These are phyloP conservation scores for Turritopsis rubra DNA, from an alignment of 30 jellyfish, hydroid and myxozoan species.

Conservation along the genomic window DNA sequence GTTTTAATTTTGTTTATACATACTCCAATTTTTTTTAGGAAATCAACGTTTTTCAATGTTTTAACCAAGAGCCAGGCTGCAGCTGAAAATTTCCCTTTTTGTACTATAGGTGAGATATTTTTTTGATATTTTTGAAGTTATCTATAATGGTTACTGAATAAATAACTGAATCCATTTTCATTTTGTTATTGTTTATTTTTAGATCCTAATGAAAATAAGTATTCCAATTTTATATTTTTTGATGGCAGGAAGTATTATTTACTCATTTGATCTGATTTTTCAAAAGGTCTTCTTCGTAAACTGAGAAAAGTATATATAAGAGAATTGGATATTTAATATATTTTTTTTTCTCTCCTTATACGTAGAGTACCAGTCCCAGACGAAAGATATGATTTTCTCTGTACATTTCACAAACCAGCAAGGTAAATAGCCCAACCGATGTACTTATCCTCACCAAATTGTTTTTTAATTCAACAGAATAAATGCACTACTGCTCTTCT, in stretches of 20 bases:
- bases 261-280: not conserved
- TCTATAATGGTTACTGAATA: not conserved
- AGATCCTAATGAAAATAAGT: conserved; percentile 92
- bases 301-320: not conserved
- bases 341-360: not conserved
- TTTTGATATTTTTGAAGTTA: too few relatives aligned
- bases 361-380: conserved; percentile 99
- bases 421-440: conserved; percentile 33
- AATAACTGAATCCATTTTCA: not conserved
- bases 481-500: not conserved
- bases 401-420: conserved; percentile 81
- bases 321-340: not conserved
- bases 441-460: not conserved
- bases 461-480: not conserved
- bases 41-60: conserved; percentile 95
- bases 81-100: conserved; percentile 98
- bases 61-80: conserved; percentile 91
- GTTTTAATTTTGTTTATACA: too few relatives aligned
- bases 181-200: conserved; percentile 20
- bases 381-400: conserved; percentile 82
- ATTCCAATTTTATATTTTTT: conserved; percentile 5
- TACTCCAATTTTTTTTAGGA: conserved; percentile 48
- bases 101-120: conserved; percentile 89
- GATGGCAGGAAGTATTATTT: conserved; percentile 8
- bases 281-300: not conserved